These are phyloP conservation scores for Latheticus oryzae DNA, from an alignment of 2,888 invertebrate species.

Conservation along the genomic window DNA sequence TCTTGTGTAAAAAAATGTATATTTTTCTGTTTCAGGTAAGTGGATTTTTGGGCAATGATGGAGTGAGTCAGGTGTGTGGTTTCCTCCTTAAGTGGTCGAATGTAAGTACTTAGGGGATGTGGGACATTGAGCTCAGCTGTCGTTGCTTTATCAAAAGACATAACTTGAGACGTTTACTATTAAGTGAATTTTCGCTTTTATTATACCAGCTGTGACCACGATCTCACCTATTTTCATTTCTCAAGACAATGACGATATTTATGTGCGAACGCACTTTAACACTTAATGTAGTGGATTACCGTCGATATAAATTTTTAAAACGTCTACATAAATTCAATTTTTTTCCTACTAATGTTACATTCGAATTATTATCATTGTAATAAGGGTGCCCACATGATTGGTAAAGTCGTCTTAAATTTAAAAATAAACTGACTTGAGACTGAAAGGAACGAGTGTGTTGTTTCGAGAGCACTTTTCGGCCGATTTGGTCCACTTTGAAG, in stretches of 20 bases:
- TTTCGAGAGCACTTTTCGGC: conserved; percentile 43
- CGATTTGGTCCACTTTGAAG: conserved; percentile 52
- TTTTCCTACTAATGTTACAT: neutral
- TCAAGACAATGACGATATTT: conserved; percentile 32
- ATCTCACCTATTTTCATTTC: conserved; percentile 45
- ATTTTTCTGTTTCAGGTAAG: neutral
- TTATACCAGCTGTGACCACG: conserved; percentile 53
- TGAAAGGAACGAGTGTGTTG: conserved; percentile 20
- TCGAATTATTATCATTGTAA: conserved; percentile 27
- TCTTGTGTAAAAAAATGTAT: conserved; percentile 38
- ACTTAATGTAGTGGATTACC: conserved; percentile 41
- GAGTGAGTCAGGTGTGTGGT: conserved; percentile 36
- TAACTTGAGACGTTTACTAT: conserved; percentile 48
- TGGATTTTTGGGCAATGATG: conserved; percentile 19
- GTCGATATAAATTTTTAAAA: conserved; percentile 20
- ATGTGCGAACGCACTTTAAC: conserved; percentile 43
- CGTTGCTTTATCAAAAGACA: conserved; percentile 55
- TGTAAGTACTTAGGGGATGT: conserved; percentile 34
- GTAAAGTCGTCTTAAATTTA: conserved; percentile 1
- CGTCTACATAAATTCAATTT: conserved; percentile 24
- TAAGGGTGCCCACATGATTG: conserved; percentile 34
- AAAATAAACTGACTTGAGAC: conserved; percentile 14
- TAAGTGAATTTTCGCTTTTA: conserved; percentile 54
- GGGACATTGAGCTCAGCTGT: conserved; percentile 55
- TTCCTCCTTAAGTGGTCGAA: conserved; percentile 24